These are phyloP conservation scores for Silvanus unidentatus DNA, from an alignment of 2,888 invertebrate species.

Conservation along the genomic window DNA sequence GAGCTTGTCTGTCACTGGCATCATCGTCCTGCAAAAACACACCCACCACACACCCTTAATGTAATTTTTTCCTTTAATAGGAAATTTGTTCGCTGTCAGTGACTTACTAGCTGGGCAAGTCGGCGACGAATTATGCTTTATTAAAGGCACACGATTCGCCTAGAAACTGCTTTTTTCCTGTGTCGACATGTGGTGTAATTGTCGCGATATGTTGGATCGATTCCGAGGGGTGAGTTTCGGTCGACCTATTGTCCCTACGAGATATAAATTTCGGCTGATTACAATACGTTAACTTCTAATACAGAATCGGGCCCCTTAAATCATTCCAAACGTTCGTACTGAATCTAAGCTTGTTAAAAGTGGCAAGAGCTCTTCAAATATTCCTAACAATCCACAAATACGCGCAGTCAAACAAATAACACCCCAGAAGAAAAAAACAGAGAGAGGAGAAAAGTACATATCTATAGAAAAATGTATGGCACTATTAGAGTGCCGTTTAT, in stretches of 20 bases:
- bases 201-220: too few relatives aligned
- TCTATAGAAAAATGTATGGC: too few relatives aligned
- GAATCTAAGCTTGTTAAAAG: constrained; percentile 14
- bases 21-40: constrained; percentile 14
- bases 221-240: too few relatives aligned
- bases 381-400: constrained; percentile 7
- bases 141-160: too few relatives aligned
- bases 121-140: too few relatives aligned
- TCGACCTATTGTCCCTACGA: constrained; percentile 1
- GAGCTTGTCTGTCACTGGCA: constrained; percentile 20
- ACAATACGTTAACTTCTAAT: constrained; percentile 13
- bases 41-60: too few relatives aligned
- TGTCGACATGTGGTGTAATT: too few relatives aligned
- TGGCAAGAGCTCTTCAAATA: constrained; percentile 10
- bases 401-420: constrained; percentile 1
- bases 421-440: neutral
- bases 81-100: too few relatives aligned
- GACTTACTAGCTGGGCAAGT: too few relatives aligned
- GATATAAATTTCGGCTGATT: constrained; percentile 15
- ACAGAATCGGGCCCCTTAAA: constrained; percentile 11
- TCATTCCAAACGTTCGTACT: constrained; percentile 12
- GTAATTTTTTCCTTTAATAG: too few relatives aligned
- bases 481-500: too few relatives aligned
- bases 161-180: neutral
- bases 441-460: too few relatives aligned